A percentile compares a stretch with the other conserved stretches of the same genome.
phyloP scores from a whole-genome alignment of 2,113 vertebrate genomes.

The Calidris pygmaea region DNA sequence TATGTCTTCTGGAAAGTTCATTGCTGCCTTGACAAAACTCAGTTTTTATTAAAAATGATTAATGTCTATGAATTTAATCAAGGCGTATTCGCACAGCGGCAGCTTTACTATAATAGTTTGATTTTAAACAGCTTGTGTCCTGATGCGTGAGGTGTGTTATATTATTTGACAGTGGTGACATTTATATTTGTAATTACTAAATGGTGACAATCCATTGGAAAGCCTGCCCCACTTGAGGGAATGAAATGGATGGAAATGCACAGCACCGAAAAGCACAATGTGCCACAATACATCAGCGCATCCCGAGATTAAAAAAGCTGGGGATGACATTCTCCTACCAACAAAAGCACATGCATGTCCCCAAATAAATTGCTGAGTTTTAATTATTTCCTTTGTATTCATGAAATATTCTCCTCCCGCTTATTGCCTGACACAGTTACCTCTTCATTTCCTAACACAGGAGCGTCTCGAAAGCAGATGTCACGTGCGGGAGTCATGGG shows the following conservation, averaged over 20 bases:
- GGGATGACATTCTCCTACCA: neutral
- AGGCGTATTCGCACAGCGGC: neutral
- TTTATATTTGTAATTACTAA: conserved; percentile 73
- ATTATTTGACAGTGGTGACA: conserved; percentile 60
- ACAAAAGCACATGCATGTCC: neutral
- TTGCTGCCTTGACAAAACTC: conserved; percentile 46
- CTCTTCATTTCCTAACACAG: neutral
- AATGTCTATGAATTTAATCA: conserved; percentile 67
- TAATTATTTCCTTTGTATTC: conserved; percentile 5
- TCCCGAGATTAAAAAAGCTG: neutral
- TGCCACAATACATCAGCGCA: neutral
- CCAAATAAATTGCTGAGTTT: conserved; percentile 1
- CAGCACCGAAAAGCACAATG: neutral
- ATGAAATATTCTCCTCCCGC: neutral
- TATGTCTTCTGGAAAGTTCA: conserved; percentile 51
- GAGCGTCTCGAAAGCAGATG: neutral
- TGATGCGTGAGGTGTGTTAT: conserved; percentile 67
- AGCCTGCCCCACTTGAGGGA: conserved; percentile 7
- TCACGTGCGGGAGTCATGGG: neutral
- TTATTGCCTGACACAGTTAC: neutral
- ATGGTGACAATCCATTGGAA: conserved; percentile 41
- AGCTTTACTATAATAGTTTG: conserved; percentile 5
- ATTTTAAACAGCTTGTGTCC: conserved; percentile 65
- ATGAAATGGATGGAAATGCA: neutral
- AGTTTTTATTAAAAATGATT: conserved; percentile 71